Evolutionary conservation across 2,888 invertebrate genomes (phyloP), one percentile per base, ranked within the genome.

Genomic region (Macrophya alboannulata): DNA sequence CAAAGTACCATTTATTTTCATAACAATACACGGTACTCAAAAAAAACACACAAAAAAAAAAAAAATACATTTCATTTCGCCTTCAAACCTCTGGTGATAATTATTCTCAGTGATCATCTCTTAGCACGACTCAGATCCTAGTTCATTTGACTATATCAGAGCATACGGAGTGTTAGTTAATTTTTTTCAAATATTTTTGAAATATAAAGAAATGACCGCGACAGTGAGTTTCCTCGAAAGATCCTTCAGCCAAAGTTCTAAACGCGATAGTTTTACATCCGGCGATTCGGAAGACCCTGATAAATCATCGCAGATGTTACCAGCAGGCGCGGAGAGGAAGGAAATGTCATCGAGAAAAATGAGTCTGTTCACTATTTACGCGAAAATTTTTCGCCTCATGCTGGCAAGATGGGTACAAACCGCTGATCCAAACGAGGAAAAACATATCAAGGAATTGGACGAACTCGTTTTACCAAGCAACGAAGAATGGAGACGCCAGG

Each of bases 391-490:
- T 92, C 95, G 95, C 0, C 94, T 96, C 86, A 92, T 97, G 88
- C 93, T 97, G 76, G 91, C 94, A 0, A 94, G 92, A 1, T 94
- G 95, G 89, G 92, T 93, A 74, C 85, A 87, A 74, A 85, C 79
- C 0, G 87, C 85, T 4, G 83, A 87, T 4, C 51, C 85, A 5
- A 88, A 90, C 40, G 90, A 90, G 5, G 89, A 89, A 31, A 87
- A 90, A 77, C 86, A 87, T 62, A 65, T 85, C 17, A 94, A 92
- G 51, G 95, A 95, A 87, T 93, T 94, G 15, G 95, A 95, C 87
- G 94, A 94, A 68, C 94, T 97, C 86, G 94, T 96, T 59, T 94
- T 97, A 62, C 97, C 97, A 12, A 97, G 97, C 89, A 96, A 97
- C 90, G 95, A 95, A 88, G 95, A 95, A 55, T 97, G 96, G 95